Base-by-base conservation (phyloP, 2,888 invertebrate genomes). In the Scaptomyza polygonia region DNA sequence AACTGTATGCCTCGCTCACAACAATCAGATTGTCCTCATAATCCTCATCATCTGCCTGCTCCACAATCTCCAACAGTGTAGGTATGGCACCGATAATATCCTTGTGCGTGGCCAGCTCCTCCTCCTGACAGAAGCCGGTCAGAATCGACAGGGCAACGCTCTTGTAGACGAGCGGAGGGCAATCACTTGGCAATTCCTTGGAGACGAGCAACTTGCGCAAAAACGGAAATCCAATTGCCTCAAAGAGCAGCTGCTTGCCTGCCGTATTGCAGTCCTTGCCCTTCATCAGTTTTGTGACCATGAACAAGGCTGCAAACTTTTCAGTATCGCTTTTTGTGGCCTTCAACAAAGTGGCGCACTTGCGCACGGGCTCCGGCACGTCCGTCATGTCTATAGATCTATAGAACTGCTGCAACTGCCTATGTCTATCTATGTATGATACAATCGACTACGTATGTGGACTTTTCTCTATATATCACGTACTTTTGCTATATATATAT, bases 241-340 rank as follows among this genome's bases (percentile, higher is more conserved):
- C 96, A 88, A 98, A 97, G 3, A 98, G 93, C 32, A 95, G 93
- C 86, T 95, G 95, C 90, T 96, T 96, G n/a, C 95, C 94, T n/a
- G 94, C 93, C 9, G 95, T 92, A 81, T 94, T 94, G 89, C 97
- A 96, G 86, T 97, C 96, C 89, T 96, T 96, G 73, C 95, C 95
- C 91, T 96, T 96, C 39, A 97, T 95, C 55, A 97, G 92, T 91
- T 97, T 98, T 3, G 97, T 97, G 54, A 97, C 97, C 95, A 97
- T 96, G 91, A 97, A 97, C 51, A 98, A 93, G 1, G 96, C 97
- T 40, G 97, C 97, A 91, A 98, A 97, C 91, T 97, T 97, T 91
- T 97, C 97, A 0, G 97, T 97, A 91, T 98, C 97, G 90, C 94
- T 95, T 86, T 94, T 94, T 11, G 97, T 96, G 87, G 94, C 94